A percentile compares a stretch with the other conserved stretches of the same genome.
These are phyloP conservation scores for Sternarchorhynchus goeldii DNA, from an alignment of 2,797 vertebrate genomes.

Conservation along the genomic window DNA sequence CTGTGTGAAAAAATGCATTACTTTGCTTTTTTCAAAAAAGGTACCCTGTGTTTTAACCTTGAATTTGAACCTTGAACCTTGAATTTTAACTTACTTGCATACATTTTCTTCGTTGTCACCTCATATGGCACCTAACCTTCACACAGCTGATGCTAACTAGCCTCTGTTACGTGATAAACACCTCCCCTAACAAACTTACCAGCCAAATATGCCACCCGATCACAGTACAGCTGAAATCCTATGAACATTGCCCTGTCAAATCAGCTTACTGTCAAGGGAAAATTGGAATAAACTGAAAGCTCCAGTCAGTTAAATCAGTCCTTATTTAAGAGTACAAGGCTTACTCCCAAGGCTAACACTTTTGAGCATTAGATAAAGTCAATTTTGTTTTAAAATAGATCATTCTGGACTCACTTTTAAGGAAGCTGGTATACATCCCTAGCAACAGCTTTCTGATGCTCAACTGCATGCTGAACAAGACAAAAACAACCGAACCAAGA, in stretches of 20 bases:
- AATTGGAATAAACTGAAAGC: constrained; percentile 44
- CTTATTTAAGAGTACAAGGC: constrained; percentile 51
- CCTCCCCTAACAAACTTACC: neutral
- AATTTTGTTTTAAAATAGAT: constrained; percentile 42
- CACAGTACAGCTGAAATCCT: constrained; percentile 21
- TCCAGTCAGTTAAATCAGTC: constrained; percentile 55
- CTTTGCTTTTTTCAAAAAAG: neutral
- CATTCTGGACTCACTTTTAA: constrained; percentile 45
- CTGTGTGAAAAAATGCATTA: no score
- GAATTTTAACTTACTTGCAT: neutral
- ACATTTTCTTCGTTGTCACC: neutral
- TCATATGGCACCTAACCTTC: neutral
- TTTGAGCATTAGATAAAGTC: constrained; percentile 41
- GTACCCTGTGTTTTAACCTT: neutral
- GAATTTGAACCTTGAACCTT: no score
- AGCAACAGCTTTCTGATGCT: constrained; percentile 32
- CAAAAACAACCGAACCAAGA: constrained; percentile 5
- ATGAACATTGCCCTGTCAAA: constrained; percentile 35
- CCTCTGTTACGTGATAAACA: neutral
- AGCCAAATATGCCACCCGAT: neutral
- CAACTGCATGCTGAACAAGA: constrained; percentile 28
- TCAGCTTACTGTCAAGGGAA: constrained; percentile 50
- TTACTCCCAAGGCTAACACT: constrained; percentile 49
- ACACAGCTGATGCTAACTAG: neutral
- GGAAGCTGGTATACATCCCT: constrained; percentile 11